Evolutionary conservation across 2,888 invertebrate species (phyloP).

Genomic region (Autographa gamma): DNA sequence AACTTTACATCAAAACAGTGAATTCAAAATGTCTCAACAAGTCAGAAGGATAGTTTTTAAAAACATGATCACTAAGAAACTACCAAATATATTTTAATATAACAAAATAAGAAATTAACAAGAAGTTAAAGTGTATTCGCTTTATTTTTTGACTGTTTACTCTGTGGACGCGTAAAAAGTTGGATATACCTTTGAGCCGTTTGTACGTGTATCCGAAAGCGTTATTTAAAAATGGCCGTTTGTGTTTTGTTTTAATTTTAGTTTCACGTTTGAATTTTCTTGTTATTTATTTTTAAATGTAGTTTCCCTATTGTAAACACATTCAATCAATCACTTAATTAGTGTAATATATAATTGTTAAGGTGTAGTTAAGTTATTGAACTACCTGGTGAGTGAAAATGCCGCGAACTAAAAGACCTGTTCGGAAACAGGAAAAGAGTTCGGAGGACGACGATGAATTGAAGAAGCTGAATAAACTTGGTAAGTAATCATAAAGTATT

Average conservation of each 20-base stretch:
- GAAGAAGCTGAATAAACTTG: conserved; percentile 76
- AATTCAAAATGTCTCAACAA: too few species aligned
- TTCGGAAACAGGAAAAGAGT: conserved; percentile 72
- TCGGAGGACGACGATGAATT: conserved; percentile 71
- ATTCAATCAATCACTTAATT: neutral
- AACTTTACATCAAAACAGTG: too few species aligned
- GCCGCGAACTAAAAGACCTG: conserved; percentile 84
- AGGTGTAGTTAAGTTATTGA: conserved; percentile 18
- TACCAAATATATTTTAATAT: too few species aligned
- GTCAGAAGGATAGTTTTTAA: too few species aligned
- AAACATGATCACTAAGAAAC: too few species aligned
- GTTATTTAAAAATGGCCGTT: conserved; percentile 66
- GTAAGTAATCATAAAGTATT: conserved; percentile 54
- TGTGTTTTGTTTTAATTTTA: conserved; percentile 58
- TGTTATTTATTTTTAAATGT: conserved; percentile 30
- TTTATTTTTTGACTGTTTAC: too few species aligned
- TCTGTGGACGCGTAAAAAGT: too few species aligned
- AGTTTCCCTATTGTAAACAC: conserved; percentile 10
- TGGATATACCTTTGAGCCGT: too few species aligned
- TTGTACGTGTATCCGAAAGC: conserved; percentile 21
- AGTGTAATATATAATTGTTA: conserved; percentile 17
- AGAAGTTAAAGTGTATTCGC: too few species aligned
- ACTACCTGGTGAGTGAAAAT: conserved; percentile 63
- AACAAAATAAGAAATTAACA: too few species aligned
- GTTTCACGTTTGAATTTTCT: conserved; percentile 41